Evolutionary conservation across 2,888 invertebrate species (phyloP), one percentile per base, ranked within the genome.

Genomic region (Griposia aprilina): DNA sequence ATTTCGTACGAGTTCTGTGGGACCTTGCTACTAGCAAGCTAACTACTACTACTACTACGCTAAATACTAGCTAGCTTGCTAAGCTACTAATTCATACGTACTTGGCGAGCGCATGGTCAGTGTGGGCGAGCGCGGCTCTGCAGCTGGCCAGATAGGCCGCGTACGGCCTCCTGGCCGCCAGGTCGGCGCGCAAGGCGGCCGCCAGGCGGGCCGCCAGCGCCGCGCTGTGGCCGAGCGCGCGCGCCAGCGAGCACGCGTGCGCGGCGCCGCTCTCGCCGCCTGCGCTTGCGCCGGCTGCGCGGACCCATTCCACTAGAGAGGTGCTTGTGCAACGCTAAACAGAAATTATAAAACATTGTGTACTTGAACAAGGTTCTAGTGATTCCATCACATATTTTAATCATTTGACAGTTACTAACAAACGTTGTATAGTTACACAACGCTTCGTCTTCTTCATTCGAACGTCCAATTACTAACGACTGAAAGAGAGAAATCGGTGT

Each of bases 111-210:
- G 93, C 88, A 70, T 93, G 92, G 36, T 93, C 91, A 4, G 92
- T 89, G 83, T 94, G 94, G 78, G 93, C 92, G 52, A 95, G 90
- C 50, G 93, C 94, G 0, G 95, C 96, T 15, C 96, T 87, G 84
- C 95, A 95, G 23, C 93, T 91, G 57, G 96, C 94, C 2, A 96
- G 92, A 90, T 96, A 96, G 69, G 95, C 93, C 71, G 95, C 95
- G 91, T 96, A 96, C 74, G 96, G 96, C 0, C 96, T 88, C 62
- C 95, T 87, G 76, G 96, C 95, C 57, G 95, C 95, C n/a, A 96
- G 92, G 90, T 96, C 96, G 15, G 95, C 93, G 1, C 95, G 91
- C 89, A 96, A 91, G 10, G 96, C 94, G 45, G 0, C 95, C 91
- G 68, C 55, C 3, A 36, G 55, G 23, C 52, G 13, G 13, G 69